Percentiles rank a stretch among this genome's conserved stretches.
Evolutionary conservation across 2,888 invertebrate species (phyloP).

Genomic region (Thysanoteuthis rhombus): DNA sequence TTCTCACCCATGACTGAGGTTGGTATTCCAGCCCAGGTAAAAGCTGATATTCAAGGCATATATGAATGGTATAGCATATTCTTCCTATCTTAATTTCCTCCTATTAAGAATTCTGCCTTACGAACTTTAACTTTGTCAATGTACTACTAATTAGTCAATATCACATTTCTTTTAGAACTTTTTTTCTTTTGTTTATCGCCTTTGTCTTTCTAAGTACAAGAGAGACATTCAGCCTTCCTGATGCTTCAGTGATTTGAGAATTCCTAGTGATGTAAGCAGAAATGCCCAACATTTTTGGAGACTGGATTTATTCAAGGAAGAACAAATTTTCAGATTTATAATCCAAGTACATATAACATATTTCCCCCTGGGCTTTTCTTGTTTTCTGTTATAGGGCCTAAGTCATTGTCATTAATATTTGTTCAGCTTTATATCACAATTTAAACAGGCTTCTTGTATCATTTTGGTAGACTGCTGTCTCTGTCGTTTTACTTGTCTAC

Average conservation of each 20-base stretch:
- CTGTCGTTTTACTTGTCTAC: not conserved
- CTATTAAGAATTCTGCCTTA: not conserved
- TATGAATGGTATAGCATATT: not conserved
- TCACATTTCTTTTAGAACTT: not conserved
- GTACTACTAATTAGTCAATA: not conserved
- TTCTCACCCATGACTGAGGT: not conserved
- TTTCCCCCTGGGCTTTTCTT: too few species aligned
- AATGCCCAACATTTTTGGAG: not conserved
- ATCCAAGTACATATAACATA: too few species aligned
- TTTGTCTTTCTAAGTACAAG: not conserved
- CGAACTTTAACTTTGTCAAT: not conserved
- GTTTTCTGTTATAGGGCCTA: not conserved
- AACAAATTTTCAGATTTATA: too few species aligned
- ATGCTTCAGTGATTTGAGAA: not conserved
- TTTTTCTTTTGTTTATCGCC: not conserved
- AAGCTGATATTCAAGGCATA: not conserved
- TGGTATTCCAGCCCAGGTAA: not conserved
- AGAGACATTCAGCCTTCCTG: not conserved
- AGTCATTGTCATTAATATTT: too few species aligned
- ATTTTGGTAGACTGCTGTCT: too few species aligned
- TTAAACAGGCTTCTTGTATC: too few species aligned
- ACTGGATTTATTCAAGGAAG: not conserved
- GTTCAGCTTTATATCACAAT: too few species aligned
- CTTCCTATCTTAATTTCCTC: not conserved
- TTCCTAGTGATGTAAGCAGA: not conserved